These are phyloP conservation scores for Schizothorax lantsangensis DNA, from an alignment of 2,797 vertebrate species.

Conservation along the genomic window DNA sequence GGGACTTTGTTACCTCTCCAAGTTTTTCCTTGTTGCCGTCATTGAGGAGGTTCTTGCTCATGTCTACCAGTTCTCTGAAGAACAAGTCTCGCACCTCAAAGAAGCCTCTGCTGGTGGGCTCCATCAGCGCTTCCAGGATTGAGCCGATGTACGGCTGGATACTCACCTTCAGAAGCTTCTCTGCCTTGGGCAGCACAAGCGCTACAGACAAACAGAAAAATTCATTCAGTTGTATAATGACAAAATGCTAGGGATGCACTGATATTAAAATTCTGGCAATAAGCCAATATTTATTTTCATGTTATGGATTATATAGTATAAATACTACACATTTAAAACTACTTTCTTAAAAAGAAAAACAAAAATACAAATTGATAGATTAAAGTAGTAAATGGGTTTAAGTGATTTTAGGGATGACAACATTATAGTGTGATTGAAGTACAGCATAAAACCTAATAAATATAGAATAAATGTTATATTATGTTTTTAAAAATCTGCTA, in stretches of 20 bases:
- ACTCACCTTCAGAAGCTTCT: conserved; percentile 91
- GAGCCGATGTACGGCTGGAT: conserved; percentile 93
- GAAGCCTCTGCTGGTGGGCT: conserved; percentile 93
- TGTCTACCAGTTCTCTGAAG: conserved; percentile 91
- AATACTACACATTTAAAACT: neutral
- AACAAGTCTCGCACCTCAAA: conserved; percentile 89
- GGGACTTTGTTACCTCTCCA: conserved; percentile 83
- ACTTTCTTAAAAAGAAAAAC: neutral
- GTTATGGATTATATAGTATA: neutral
- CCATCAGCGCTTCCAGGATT: conserved; percentile 95
- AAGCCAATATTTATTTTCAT: neutral
- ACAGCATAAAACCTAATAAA: neutral
- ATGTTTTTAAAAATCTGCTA: neutral
- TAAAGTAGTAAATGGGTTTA: neutral
- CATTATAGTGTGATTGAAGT: neutral
- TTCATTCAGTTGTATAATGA: neutral
- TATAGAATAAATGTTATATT: neutral
- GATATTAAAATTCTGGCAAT: neutral
- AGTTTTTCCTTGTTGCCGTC: conserved; percentile 87
- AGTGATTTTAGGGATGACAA: neutral
- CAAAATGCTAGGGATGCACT: neutral
- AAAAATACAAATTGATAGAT: neutral
- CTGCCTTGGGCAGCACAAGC: conserved; percentile 87
- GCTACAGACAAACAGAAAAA: conserved; percentile 69
- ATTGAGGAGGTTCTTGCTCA: conserved; percentile 91